Conservation (phyloP, 2,888 invertebrate genomes). For the Leuctra nigra region DNA sequence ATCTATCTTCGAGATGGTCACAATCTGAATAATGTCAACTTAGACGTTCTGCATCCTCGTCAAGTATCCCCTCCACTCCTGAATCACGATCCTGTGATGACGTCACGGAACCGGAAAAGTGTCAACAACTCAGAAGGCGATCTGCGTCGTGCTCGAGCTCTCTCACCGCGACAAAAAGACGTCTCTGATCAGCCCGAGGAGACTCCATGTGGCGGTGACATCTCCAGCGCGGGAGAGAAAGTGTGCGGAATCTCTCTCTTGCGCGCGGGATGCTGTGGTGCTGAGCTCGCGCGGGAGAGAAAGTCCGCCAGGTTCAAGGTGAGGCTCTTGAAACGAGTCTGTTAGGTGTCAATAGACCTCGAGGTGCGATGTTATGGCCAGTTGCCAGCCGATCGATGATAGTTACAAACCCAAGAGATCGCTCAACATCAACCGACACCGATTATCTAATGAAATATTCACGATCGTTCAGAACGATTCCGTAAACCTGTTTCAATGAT, state of each 20-base stretch:
- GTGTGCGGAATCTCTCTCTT: background rate
- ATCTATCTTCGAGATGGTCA: too few relatives aligned
- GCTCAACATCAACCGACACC: too few relatives aligned
- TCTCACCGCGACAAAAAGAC: background rate
- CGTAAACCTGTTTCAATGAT: too few relatives aligned
- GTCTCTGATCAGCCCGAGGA: background rate
- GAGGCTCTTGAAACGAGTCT: background rate
- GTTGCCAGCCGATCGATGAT: background rate
- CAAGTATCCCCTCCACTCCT: too few relatives aligned
- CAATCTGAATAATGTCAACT: too few relatives aligned
- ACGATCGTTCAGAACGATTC: background rate
- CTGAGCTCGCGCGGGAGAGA: background rate
- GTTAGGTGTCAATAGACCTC: background rate
- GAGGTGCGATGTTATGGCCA: background rate
- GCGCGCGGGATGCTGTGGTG: background rate
- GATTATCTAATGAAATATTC: too few relatives aligned
- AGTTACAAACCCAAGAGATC: background rate
- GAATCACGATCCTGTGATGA: too few relatives aligned
- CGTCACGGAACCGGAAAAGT: too few relatives aligned
- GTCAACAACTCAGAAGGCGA: too few relatives aligned
- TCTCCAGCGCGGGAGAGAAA: background rate
- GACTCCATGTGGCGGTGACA: too few relatives aligned
- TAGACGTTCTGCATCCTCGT: too few relatives aligned
- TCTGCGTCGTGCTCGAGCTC: too few relatives aligned
- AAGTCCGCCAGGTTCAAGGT: constrained; percentile 8